A percentile compares a stretch with the other conserved stretches of the same genome.
These are phyloP conservation scores for Arbacia lixula DNA, from an alignment of 53 echinoderm and acorn worm species.

Conservation along the genomic window DNA sequence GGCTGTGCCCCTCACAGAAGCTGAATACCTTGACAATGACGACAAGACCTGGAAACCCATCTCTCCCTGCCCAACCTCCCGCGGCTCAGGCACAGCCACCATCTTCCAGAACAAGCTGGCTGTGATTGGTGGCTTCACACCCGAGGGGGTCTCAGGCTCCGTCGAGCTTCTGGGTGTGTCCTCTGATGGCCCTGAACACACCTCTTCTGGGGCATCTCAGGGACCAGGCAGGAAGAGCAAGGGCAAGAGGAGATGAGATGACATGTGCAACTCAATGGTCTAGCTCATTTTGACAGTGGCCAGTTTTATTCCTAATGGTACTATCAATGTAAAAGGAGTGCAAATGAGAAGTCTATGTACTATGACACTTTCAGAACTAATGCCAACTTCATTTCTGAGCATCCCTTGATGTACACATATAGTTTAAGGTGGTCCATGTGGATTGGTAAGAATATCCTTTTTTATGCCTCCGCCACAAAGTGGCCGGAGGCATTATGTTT, in stretches of 20 bases:
- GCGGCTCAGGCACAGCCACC: constrained; percentile 74
- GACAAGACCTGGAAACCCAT: constrained; percentile 79
- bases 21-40: constrained; percentile 71
- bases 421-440: too few species aligned
- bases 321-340: too few species aligned
- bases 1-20: constrained; percentile 69
- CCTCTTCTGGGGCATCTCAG: background rate
- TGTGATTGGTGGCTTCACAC: constrained; percentile 85
- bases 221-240: constrained; percentile 24
- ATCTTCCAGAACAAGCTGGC: constrained; percentile 70
- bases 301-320: too few species aligned
- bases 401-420: too few species aligned
- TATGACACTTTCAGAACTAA: too few species aligned
- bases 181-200: background rate
- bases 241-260: constrained; percentile 48
- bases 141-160: constrained; percentile 25
- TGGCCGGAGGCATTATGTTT: too few species aligned
- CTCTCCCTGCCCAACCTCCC: constrained; percentile 66
- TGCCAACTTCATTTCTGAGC: too few species aligned
- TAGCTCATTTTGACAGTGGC: too few species aligned
- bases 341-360: too few species aligned
- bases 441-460: too few species aligned
- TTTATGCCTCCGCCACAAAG: too few species aligned
- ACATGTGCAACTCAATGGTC: too few species aligned
- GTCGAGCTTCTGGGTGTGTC: constrained; percentile 20